Conservation (phyloP, 2,797 vertebrate species). For the Sebastes reedi region DNA sequence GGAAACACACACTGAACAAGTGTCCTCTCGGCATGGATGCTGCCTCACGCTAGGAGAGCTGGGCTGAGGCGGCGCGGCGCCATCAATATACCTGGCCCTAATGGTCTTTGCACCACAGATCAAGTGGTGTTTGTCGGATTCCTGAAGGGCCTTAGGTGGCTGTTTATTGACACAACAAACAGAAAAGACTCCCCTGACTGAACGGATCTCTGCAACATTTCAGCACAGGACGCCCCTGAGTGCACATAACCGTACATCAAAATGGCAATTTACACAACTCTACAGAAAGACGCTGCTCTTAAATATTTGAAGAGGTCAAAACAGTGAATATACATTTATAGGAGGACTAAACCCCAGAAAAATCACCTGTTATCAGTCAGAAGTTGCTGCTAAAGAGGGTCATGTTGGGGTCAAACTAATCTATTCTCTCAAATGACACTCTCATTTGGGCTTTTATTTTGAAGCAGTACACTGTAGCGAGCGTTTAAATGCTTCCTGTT, state of each 20-base stretch:
- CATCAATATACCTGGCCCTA: conserved; percentile 75
- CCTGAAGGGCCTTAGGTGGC: conserved; percentile 59
- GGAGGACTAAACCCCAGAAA: neutral
- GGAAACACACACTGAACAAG: conserved; percentile 72
- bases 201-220: conserved; percentile 39
- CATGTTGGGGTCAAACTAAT: neutral
- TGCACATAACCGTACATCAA: conserved; percentile 43
- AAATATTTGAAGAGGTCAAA: conserved; percentile 60
- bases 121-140: conserved; percentile 52
- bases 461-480: neutral
- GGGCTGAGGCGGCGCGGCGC: conserved; percentile 1
- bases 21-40: conserved; percentile 63
- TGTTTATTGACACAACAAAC: conserved; percentile 63
- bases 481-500: neutral
- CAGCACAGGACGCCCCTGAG: conserved; percentile 37
- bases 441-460: neutral
- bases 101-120: conserved; percentile 62
- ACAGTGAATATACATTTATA: conserved; percentile 19
- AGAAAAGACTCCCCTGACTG: conserved; percentile 46
- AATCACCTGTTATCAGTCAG: neutral
- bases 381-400: neutral
- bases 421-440: neutral
- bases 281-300: conserved; percentile 30
- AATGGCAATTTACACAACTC: conserved; percentile 38
- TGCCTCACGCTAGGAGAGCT: conserved; percentile 52